These are phyloP conservation scores for Apogon hyalosoma DNA, from an alignment of 2,797 vertebrate species.

Conservation along the genomic window DNA sequence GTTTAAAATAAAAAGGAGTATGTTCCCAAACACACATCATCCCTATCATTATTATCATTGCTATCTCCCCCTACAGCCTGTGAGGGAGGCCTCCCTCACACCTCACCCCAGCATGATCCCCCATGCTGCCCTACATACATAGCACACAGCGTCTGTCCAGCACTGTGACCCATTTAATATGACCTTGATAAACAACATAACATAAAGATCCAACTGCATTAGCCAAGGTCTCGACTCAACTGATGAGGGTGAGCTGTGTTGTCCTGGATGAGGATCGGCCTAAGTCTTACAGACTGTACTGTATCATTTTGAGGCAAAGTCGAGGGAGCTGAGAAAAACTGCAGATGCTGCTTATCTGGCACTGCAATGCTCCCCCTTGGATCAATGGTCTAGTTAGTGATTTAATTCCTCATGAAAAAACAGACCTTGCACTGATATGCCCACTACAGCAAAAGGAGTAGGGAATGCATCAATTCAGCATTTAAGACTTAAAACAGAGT, in stretches of 20 bases:
- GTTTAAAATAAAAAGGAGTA: conserved; percentile 20
- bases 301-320: conserved; percentile 20
- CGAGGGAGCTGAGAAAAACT: conserved; percentile 20
- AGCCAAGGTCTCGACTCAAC: conserved; percentile 51
- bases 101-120: conserved; percentile 43
- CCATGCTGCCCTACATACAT: conserved; percentile 74
- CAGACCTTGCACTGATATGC: conserved; percentile 6
- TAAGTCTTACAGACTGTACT: conserved; percentile 1
- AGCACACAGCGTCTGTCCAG: conserved; percentile 64
- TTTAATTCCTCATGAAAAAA: conserved; percentile 62
- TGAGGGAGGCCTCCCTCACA: conserved; percentile 37
- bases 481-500: conserved; percentile 8
- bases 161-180: conserved; percentile 66
- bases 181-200: conserved; percentile 53
- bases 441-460: conserved; percentile 32
- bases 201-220: conserved; percentile 60
- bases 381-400: conserved; percentile 66
- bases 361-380: conserved; percentile 50
- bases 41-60: conserved; percentile 6
- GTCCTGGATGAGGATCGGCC: conserved; percentile 3
- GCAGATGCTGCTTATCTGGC: conserved; percentile 63
- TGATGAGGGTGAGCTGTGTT: conserved; percentile 8
- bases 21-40: conserved; percentile 25
- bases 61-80: conserved; percentile 23
- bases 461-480: conserved; percentile 30